These are phyloP conservation scores for Zygaena filipendulae DNA, from an alignment of 2,888 invertebrate species.

Conservation along the genomic window DNA sequence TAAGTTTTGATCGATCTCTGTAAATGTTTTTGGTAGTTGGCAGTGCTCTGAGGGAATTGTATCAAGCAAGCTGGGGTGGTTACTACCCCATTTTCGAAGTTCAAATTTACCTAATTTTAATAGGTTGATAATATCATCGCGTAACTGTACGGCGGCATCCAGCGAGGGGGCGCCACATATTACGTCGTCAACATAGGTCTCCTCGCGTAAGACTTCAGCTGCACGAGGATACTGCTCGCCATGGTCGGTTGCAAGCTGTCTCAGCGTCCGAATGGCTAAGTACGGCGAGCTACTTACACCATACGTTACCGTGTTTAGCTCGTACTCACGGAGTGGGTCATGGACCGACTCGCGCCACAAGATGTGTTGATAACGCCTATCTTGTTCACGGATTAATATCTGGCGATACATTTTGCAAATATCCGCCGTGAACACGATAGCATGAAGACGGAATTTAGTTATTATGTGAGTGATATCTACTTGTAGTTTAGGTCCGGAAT, in stretches of 20 bases:
- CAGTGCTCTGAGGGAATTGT: not conserved
- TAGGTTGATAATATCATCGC: conserved; percentile 3
- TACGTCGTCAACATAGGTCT: conserved; percentile 7
- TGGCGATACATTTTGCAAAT: conserved; percentile 1
- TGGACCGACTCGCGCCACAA: not conserved
- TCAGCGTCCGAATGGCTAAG: conserved; percentile 10
- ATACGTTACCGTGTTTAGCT: conserved; percentile 2
- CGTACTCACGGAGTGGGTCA: not conserved
- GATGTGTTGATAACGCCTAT: not conserved
- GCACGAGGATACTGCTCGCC: conserved; percentile 6
- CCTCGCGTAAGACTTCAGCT: conserved; percentile 3
- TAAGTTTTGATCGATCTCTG: not conserved
- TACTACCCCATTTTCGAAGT: conserved; percentile 7
- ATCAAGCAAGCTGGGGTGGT: not conserved
- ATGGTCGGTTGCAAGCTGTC: conserved; percentile 11
- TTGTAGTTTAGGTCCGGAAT: conserved; percentile 5
- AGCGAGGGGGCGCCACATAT: conserved; percentile 2
- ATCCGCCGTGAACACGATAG: conserved; percentile 2
- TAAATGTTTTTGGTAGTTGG: conserved; percentile 2
- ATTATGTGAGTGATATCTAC: conserved; percentile 4
- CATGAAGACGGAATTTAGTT: conserved; percentile 4
- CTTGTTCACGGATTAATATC: not conserved
- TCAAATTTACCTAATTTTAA: conserved; percentile 5
- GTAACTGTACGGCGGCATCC: not conserved
- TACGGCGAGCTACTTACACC: conserved; percentile 9